Evolutionary conservation across 2,888 invertebrate genomes (phyloP).

Genomic region (Cataglyphis albicans): DNA sequence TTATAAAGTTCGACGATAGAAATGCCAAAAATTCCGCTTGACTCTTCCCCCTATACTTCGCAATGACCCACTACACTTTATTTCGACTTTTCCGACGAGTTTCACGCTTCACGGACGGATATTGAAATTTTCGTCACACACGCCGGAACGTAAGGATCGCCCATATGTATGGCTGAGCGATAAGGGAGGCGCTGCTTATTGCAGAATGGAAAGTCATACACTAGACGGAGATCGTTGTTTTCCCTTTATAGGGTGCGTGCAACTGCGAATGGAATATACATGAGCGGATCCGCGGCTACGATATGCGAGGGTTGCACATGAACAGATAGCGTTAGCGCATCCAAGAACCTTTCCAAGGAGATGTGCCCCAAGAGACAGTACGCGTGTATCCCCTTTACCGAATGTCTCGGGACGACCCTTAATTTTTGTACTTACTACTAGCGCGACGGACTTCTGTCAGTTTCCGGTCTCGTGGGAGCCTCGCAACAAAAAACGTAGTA

Average conservation of each 20-base stretch:
- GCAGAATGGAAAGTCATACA: slow-evolving; percentile 70
- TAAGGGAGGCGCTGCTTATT: slow-evolving; percentile 68
- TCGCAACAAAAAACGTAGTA: slow-evolving; percentile 51
- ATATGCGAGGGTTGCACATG: slow-evolving; percentile 64
- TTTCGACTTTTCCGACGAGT: slow-evolving; percentile 55
- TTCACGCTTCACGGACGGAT: slow-evolving; percentile 59
- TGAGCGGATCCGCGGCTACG: slow-evolving; percentile 71
- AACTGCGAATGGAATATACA: slow-evolving; percentile 82
- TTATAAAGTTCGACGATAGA: slow-evolving; percentile 24
- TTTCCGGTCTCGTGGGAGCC: slow-evolving; percentile 67
- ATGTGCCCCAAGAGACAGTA: slow-evolving; percentile 79
- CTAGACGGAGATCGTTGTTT: slow-evolving; percentile 72
- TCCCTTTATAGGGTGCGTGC: slow-evolving; percentile 79
- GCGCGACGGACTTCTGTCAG: slow-evolving; percentile 63
- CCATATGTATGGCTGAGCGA: slow-evolving; percentile 43
- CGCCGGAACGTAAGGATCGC: slow-evolving; percentile 2
- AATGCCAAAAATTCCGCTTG: slow-evolving; percentile 34
- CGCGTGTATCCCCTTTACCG: slow-evolving; percentile 65
- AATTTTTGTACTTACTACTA: slow-evolving; percentile 77
- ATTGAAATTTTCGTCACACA: slow-evolving; percentile 75
- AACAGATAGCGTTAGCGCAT: slow-evolving; percentile 64
- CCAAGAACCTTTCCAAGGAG: slow-evolving; percentile 75
- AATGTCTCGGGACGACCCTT: slow-evolving; percentile 75
- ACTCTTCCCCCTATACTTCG: background rate
- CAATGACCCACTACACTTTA: slow-evolving; percentile 27